phyloP scores from a whole-genome alignment of 2,113 vertebrate species.

The Oplegnathus fasciatus region DNA sequence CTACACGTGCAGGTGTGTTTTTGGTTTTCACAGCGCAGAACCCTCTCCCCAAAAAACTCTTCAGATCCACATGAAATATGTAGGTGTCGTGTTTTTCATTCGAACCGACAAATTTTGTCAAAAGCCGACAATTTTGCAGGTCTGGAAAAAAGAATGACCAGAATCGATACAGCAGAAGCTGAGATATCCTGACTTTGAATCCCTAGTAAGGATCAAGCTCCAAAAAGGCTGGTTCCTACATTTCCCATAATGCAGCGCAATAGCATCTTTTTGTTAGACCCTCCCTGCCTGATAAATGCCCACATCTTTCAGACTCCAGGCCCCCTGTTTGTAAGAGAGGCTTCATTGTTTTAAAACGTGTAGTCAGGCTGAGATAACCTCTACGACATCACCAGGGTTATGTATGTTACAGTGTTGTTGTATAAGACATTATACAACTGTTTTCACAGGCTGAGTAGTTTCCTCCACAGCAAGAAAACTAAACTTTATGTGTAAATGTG shows the following conservation, averaged over 20 bases:
- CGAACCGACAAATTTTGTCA: background rate
- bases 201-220: background rate
- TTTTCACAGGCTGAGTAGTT: background rate
- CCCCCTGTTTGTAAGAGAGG: background rate
- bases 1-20: no score
- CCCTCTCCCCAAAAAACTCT: background rate
- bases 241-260: background rate
- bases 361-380: background rate
- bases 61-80: background rate
- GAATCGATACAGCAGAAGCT: background rate
- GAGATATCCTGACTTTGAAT: background rate
- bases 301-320: background rate
- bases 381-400: slow-evolving; percentile 14
- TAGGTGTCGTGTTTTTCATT: background rate
- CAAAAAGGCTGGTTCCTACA: background rate
- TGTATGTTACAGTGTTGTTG: no score
- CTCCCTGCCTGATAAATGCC: background rate
- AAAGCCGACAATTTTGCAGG: background rate
- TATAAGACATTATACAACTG: background rate
- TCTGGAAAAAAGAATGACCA: background rate
- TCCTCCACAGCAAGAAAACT: background rate
- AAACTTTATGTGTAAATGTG: background rate
- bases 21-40: no score
- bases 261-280: background rate
- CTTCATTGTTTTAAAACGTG: background rate